A percentile compares a stretch with the other conserved stretches of the same genome.
These are phyloP conservation scores for Periparus ater DNA, from an alignment of 2,797 vertebrate species.

Conservation along the genomic window DNA sequence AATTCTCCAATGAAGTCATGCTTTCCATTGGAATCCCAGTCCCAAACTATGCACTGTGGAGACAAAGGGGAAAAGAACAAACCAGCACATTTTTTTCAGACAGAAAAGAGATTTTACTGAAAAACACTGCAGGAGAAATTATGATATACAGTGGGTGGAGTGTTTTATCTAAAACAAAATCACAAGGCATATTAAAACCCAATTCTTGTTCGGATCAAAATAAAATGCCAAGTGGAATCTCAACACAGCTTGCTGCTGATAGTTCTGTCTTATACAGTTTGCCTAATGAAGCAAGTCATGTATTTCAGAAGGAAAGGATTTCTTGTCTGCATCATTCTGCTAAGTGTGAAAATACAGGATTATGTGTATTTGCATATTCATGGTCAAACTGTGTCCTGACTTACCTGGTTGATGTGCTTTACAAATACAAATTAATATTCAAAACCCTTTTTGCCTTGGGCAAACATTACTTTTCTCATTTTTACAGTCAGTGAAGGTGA, in stretches of 20 bases:
- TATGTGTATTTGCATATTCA: neutral
- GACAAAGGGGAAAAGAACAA: constrained; percentile 25
- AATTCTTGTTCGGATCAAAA: neutral
- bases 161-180: neutral
- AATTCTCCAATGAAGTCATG: constrained; percentile 99
- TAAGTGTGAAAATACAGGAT: neutral
- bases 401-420: neutral
- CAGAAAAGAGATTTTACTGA: neutral
- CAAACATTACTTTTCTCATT: neutral
- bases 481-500: neutral
- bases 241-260: neutral
- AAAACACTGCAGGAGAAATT: neutral
- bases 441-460: neutral
- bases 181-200: neutral
- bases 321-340: neutral
- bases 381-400: neutral
- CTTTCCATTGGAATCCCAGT: constrained; percentile 98
- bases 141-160: neutral
- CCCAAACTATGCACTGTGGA: constrained; percentile 95
- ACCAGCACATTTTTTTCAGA: neutral
- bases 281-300: neutral
- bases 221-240: neutral
- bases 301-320: neutral
- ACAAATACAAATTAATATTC: neutral
- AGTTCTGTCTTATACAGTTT: neutral